Percentiles rank a stretch among this genome's conserved stretches.
Conservation (phyloP, 2,113 vertebrate genomes). For the Verasper variegatus region DNA sequence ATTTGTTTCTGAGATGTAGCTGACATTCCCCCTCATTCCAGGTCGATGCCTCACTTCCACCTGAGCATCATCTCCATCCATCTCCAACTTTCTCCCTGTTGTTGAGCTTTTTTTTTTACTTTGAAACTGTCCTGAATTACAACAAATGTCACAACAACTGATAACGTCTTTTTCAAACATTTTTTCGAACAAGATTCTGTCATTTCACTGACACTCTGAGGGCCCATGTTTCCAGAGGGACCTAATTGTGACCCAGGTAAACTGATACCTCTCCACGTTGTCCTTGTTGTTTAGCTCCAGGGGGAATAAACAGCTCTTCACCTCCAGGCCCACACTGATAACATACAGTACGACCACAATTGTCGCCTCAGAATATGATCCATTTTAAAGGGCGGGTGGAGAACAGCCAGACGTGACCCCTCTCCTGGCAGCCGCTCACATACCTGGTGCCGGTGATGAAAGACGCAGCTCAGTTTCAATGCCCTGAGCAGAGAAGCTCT, state of each 20-base stretch:
- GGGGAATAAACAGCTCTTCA: conserved; percentile 19
- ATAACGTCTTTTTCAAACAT: conserved; percentile 36
- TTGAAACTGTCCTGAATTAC: background rate
- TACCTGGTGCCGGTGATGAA: conserved; percentile 50
- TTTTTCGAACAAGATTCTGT: conserved; percentile 56
- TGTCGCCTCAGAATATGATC: conserved; percentile 28
- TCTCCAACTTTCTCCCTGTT: background rate
- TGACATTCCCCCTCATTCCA: background rate
- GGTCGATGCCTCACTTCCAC: background rate
- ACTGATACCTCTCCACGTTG: conserved; percentile 66
- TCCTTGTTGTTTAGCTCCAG: conserved; percentile 37
- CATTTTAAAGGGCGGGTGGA: conserved; percentile 7
- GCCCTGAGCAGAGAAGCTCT: conserved; percentile 52
- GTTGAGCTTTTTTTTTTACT: background rate
- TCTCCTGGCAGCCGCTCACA: conserved; percentile 30
- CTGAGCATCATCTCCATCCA: background rate
- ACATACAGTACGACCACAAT: conserved; percentile 21
- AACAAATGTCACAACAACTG: background rate
- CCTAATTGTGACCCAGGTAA: conserved; percentile 70
- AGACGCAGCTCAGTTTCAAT: conserved; percentile 59
- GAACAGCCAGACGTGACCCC: conserved; percentile 8
- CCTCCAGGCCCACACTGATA: too few species aligned
- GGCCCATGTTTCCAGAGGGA: conserved; percentile 69
- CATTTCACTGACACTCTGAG: conserved; percentile 31
- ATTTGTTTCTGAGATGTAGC: conserved; percentile 55